Percentiles rank a stretch among this genome's conserved stretches.
These are phyloP conservation scores for Carabus problematicus DNA, from an alignment of 2,888 invertebrate species.

Conservation along the genomic window DNA sequence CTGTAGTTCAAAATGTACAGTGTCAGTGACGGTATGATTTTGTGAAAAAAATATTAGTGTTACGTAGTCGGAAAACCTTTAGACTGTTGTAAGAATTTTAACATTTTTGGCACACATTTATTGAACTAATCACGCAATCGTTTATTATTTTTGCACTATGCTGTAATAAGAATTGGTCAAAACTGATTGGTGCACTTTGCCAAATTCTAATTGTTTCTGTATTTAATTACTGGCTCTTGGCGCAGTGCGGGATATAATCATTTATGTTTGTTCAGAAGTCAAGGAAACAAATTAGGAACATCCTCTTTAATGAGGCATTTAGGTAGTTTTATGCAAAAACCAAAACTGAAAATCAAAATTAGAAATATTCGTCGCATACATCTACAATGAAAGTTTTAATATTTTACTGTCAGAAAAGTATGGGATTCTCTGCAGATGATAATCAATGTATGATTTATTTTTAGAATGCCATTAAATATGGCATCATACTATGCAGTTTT, in stretches of 20 bases:
- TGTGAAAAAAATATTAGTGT: too few relatives aligned
- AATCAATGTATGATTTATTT: too few relatives aligned
- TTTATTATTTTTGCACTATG: conserved; percentile 8
- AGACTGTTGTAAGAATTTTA: neutral
- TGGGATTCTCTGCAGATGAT: too few relatives aligned
- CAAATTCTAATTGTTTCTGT: conserved; percentile 36
- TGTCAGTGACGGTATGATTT: too few relatives aligned
- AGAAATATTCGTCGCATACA: neutral
- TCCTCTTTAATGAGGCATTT: neutral
- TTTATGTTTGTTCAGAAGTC: too few relatives aligned
- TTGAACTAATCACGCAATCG: conserved; percentile 13
- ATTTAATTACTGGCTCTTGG: conserved; percentile 29
- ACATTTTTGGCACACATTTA: conserved; percentile 6
- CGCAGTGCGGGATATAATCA: neutral
- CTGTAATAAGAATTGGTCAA: conserved; percentile 11
- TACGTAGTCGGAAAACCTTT: neutral
- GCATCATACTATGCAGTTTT: too few relatives aligned
- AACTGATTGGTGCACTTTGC: conserved; percentile 6
- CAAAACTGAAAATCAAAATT: neutral
- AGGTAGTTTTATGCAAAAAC: too few relatives aligned
- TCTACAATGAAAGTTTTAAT: neutral
- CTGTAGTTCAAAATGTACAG: too few relatives aligned
- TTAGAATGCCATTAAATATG: too few relatives aligned
- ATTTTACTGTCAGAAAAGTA: neutral
- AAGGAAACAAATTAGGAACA: neutral